Evolutionary conservation across 2,113 vertebrate genomes (phyloP).

Genomic region (Nettapus auritus): DNA sequence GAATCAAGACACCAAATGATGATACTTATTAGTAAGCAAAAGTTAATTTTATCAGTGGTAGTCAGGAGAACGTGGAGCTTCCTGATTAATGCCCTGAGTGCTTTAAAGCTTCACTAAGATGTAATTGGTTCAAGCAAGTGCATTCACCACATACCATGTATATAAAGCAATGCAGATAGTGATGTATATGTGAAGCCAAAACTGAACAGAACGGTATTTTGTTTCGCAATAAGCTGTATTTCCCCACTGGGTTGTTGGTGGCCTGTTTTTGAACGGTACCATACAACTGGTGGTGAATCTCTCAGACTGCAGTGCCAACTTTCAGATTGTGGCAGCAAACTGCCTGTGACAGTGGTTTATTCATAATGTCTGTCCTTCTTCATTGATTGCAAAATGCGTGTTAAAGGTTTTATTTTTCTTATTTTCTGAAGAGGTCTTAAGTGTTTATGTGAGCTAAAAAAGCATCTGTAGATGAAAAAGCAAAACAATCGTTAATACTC

Average conservation of each 20-base stretch:
- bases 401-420: conserved; percentile 22
- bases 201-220: background rate
- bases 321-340: background rate
- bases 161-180: background rate
- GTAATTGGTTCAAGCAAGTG: background rate
- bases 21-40: background rate
- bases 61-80: background rate
- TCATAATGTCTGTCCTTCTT: background rate
- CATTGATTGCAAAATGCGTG: background rate
- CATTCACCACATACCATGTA: background rate
- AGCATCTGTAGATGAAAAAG: background rate
- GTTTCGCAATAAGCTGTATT: background rate
- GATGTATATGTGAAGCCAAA: background rate
- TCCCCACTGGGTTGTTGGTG: background rate
- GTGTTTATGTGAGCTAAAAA: background rate
- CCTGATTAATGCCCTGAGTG: background rate
- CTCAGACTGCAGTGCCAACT: background rate
- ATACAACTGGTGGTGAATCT: background rate
- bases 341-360: background rate
- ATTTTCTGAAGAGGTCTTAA: background rate
- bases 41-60: background rate
- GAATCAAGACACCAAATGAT: background rate
- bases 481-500: background rate
- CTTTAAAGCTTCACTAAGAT: background rate
- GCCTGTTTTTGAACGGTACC: background rate